Evolutionary conservation across 2,888 invertebrate genomes (phyloP).

Genomic region (Elysia crispata): DNA sequence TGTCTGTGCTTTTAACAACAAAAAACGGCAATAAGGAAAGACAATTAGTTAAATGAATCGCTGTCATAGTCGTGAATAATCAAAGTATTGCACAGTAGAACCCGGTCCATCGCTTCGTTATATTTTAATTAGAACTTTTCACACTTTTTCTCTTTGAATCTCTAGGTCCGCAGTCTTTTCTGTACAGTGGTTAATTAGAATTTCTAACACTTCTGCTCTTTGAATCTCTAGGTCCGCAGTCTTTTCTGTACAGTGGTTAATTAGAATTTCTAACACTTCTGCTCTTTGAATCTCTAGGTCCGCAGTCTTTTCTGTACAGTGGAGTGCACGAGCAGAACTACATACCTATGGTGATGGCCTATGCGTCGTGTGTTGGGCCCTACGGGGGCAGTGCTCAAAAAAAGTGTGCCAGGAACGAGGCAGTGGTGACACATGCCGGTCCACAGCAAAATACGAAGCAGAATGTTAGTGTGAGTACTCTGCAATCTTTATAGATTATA

Average conservation of each 20-base stretch:
- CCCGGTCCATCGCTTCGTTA: too few relatives aligned
- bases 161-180: background rate
- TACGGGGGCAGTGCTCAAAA: constrained; percentile 55
- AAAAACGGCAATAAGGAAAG: too few relatives aligned
- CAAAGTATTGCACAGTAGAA: too few relatives aligned
- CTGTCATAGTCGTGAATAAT: too few relatives aligned
- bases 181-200: background rate
- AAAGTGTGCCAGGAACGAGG: constrained; percentile 20
- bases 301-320: constrained; percentile 88
- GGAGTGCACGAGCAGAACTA: constrained; percentile 94
- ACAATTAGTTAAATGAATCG: too few relatives aligned
- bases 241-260: background rate
- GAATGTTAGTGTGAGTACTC: background rate
- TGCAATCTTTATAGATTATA: constrained; percentile 10
- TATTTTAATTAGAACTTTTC: too few relatives aligned
- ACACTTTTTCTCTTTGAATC: too few relatives aligned
- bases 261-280: too few relatives aligned
- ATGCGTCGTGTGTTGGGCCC: constrained; percentile 87
- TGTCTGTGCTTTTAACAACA: too few relatives aligned
- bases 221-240: background rate
- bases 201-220: too few relatives aligned
- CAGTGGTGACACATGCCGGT: background rate
- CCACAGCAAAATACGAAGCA: background rate
- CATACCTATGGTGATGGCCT: constrained; percentile 90
- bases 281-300: constrained; percentile 80